Percentiles rank a stretch among this genome's conserved stretches.
phyloP scores from a whole-genome alignment of 2,888 invertebrate genomes.

The Dasypogon diadema region DNA sequence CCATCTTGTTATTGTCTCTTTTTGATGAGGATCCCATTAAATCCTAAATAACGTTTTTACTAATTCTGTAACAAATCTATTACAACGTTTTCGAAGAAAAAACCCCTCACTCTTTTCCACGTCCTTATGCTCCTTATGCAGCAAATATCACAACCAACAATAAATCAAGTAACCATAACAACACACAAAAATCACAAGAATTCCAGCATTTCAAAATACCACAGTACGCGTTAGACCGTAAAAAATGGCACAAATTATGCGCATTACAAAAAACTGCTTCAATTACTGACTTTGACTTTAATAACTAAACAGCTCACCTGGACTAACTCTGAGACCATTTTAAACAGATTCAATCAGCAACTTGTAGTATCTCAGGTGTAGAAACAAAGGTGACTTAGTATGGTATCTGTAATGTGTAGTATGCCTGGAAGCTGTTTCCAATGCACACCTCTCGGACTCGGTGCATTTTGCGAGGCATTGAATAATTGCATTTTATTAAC shows the following conservation, averaged over 20 bases:
- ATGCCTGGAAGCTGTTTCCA: neutral
- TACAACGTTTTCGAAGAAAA: too few relatives aligned
- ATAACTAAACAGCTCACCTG: neutral
- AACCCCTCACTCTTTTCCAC: too few relatives aligned
- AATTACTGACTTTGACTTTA: neutral
- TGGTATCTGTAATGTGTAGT: neutral
- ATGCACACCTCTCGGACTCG: constrained; percentile 4
- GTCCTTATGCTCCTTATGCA: too few relatives aligned
- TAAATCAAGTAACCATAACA: too few relatives aligned
- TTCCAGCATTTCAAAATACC: too few relatives aligned
- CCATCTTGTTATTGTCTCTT: too few relatives aligned
- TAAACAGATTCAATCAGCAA: neutral
- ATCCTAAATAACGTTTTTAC: too few relatives aligned
- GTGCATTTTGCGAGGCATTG: constrained; percentile 24
- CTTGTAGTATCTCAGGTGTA: neutral
- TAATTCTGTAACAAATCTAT: too few relatives aligned
- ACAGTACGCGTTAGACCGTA: neutral
- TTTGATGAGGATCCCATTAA: too few relatives aligned
- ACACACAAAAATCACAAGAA: too few relatives aligned
- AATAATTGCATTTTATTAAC: constrained; percentile 55
- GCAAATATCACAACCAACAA: too few relatives aligned
- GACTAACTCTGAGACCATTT: neutral
- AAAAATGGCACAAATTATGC: neutral
- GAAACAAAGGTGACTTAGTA: neutral
- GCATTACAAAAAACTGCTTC: neutral